phyloP scores from a whole-genome alignment of 2,797 vertebrate species.

The Spinus olivaceus region DNA sequence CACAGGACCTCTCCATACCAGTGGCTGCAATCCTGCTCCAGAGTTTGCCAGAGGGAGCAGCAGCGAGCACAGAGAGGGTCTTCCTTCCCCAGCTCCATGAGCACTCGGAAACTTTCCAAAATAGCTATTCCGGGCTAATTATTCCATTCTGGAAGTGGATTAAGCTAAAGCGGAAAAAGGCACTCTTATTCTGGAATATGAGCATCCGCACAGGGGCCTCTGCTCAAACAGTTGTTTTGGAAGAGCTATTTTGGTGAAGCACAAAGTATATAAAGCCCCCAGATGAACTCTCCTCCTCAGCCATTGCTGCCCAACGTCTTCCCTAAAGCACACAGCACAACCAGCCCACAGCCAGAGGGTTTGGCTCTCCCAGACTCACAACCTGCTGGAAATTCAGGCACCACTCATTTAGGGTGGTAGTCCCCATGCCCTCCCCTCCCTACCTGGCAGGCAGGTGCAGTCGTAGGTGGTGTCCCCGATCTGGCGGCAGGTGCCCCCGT shows the following conservation, averaged over 20 bases:
- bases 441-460: slow-evolving; percentile 94
- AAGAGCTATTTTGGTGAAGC: slow-evolving; percentile 35
- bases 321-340: background rate
- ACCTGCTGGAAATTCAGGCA: fast-evolving
- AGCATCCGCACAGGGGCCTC: slow-evolving; percentile 57
- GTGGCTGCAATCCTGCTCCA: background rate
- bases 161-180: slow-evolving; percentile 61
- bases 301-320: background rate
- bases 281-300: background rate
- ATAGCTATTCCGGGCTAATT: slow-evolving; percentile 51
- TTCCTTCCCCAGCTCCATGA: background rate
- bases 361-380: background rate
- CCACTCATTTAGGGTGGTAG: fast-evolving
- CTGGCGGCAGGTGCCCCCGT: slow-evolving; percentile 93
- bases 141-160: slow-evolving; percentile 62
- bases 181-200: slow-evolving; percentile 59
- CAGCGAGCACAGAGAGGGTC: background rate
- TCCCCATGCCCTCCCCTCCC: background rate
- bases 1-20: background rate
- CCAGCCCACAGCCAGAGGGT: fast-evolving
- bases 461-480: slow-evolving; percentile 87
- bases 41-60: background rate
- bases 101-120: slow-evolving; percentile 50
- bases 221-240: background rate
- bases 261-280: background rate